Percentiles rank a stretch among this genome's conserved stretches.
These are phyloP conservation scores for Pterostichus madidus DNA, from an alignment of 2,888 invertebrate genomes.

Conservation along the genomic window DNA sequence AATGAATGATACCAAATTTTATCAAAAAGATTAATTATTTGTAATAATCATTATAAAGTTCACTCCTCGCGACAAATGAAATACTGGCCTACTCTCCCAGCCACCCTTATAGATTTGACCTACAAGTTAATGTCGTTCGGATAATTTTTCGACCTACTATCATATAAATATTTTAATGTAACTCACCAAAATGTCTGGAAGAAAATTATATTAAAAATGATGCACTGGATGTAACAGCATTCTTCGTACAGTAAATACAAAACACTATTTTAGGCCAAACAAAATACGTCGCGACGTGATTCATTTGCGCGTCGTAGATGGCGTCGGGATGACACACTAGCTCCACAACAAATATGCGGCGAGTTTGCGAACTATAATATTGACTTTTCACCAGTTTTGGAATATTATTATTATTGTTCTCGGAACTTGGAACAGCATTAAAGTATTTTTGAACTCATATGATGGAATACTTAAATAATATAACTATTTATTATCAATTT, in stretches of 20 bases:
- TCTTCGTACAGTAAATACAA: constrained; percentile 50
- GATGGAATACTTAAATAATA: too few species aligned
- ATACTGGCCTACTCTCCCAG: constrained; percentile 26
- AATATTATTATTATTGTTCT: constrained; percentile 45
- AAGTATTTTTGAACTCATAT: not conserved
- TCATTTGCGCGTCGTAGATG: constrained; percentile 58
- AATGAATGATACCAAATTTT: constrained; percentile 53
- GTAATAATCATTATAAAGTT: not conserved
- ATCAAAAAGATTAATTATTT: constrained; percentile 16
- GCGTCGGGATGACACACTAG: constrained; percentile 32
- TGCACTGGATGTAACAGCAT: constrained; percentile 35
- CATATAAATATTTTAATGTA: not conserved
- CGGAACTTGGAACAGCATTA: not conserved
- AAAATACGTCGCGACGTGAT: constrained; percentile 62
- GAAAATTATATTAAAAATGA: constrained; percentile 22
- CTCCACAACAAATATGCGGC: constrained; percentile 29
- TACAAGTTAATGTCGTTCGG: constrained; percentile 6
- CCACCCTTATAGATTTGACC: constrained; percentile 28
- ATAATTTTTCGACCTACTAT: not conserved
- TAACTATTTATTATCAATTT: too few species aligned
- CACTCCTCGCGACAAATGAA: not conserved
- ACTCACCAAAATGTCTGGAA: constrained; percentile 46
- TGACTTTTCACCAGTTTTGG: constrained; percentile 53
- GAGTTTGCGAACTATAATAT: constrained; percentile 45
- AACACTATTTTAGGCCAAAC: constrained; percentile 65